Percentiles rank a stretch among this genome's conserved stretches.
Conservation (phyloP, 1,140 invertebrate genomes). For the Tetranychus urticae region DNA sequence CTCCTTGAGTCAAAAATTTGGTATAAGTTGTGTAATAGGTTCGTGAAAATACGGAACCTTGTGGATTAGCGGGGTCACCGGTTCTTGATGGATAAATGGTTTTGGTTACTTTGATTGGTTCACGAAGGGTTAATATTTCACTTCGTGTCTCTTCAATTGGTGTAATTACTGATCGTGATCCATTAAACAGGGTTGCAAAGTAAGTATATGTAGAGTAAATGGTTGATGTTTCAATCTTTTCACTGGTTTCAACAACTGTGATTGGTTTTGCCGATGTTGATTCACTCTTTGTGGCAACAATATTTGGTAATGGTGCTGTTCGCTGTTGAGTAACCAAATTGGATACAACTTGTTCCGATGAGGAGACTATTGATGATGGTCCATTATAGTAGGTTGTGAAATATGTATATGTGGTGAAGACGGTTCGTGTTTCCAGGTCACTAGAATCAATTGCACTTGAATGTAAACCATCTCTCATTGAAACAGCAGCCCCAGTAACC, state of each 20-base stretch:
- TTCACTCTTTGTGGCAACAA: not conserved
- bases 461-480: conserved; percentile 11
- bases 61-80: not conserved
- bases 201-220: conserved; percentile 13
- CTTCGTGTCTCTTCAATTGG: conserved; percentile 15
- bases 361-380: conserved; percentile 46
- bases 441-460: not conserved
- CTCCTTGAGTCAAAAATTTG: conserved; percentile 61
- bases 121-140: conserved; percentile 9
- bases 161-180: conserved; percentile 12
- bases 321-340: conserved; percentile 12
- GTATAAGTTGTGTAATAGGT: conserved; percentile 24
- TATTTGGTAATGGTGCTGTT: not conserved
- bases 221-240: conserved; percentile 11
- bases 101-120: conserved; percentile 4
- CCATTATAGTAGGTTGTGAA: conserved; percentile 68
- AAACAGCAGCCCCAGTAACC: conserved; percentile 12
- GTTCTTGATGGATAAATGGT: conserved; percentile 1
- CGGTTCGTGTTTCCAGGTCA: conserved; percentile 11
- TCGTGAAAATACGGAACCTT: not conserved
- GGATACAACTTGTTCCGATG: conserved; percentile 45
- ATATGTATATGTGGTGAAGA: conserved; percentile 33
- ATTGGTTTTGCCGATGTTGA: conserved; percentile 1
- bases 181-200: conserved; percentile 16
- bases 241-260: conserved; percentile 12